Base-by-base conservation (phyloP, 2,797 vertebrate species). In the Miichthys miiuy region DNA sequence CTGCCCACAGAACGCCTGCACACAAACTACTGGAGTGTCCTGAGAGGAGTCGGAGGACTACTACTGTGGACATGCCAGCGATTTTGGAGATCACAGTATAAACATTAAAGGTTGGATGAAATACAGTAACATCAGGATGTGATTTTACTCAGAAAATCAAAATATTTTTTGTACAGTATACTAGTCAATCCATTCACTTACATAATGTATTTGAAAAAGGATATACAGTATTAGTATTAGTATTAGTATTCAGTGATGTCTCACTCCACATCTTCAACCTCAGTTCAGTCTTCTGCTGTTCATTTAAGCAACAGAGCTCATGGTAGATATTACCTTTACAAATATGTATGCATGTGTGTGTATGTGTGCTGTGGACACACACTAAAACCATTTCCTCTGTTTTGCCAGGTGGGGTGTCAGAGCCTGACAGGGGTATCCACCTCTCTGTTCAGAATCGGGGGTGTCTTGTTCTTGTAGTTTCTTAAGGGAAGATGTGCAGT, bases 401-500 rank as follows among this genome's bases (percentile, higher is more conserved):
- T 91, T 91, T 91, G 83, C 83, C 87, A 87, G 90, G 83, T 88
- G 89, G 82, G 64, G 75, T 82, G 78, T 88, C 68, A 79, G 78
- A 83, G 82, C 50, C 63, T 69, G 68, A 82, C 83, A 52, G 42
- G 21, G 48, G 41, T 64, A 81, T 84, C 83, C 60, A 30, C 63
- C 72, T 65, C 68, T 62, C 61, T 38, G 34, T 71, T 73, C 82
- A 75, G 72, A 73, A 66, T 68, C 10, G 8, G 17, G 74, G 41
- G 54, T 63, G 63, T 87, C 76, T 68, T 84, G 72, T 79, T 91
- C 80, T 58, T 75, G 72, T 70, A 51, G 64, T 80, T 82, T 81
- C 68, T 80, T 73, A 47, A 69, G 80, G 76, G 73, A 82, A 77
- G 80, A 77, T 11, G 7, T 71, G 65, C 55, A 11, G 63, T 88